Evolutionary conservation across 2,797 vertebrate species (phyloP), one percentile per base, ranked within the genome.

Genomic region (Gymnodraco acuticeps): DNA sequence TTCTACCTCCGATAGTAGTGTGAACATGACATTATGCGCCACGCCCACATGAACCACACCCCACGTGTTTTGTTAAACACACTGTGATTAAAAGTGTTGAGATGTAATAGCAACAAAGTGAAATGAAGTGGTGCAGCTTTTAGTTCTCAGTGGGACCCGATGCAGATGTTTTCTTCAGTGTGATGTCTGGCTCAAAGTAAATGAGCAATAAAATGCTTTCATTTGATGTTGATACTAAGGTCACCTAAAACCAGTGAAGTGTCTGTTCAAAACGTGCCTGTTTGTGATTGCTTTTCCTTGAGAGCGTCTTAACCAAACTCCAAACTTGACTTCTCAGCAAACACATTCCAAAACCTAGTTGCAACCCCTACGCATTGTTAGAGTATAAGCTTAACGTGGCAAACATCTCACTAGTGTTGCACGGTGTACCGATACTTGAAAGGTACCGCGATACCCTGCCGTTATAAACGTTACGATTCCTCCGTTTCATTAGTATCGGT

Each of bases 61-160:
- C 38, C 11, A 53, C 43, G 60, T 43, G 43, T 62, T 73, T 47
- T 52, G 47, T 70, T 42, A 31, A 64, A 70, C 13, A 50, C 11
- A n/a, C 47, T 64, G 71, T 79, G 27, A 71, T 48, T 55, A 43
- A 48, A 1, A 9, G 53, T 45, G 33, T 19, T 73, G 33, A 43
- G 10, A 64, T 65, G 61, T 53, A 52, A 42, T 14, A 20, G 33
- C 12, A 23, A 43, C 45, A 48, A 47, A 48, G 46, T 8, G 12
- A 23, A 9, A 43, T 43, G 12, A 50, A 51, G 15, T 45, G 55
- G 31, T 38, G 60, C 9, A 4, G 31, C 43, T 70, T 58, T 45
- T 46, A 20, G 38, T n/a, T 58, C 14, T 65, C 59, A 56, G 8
- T 38, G 6, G 33, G 33, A 38, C 33, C 13, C 43, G 14, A n/a